Percentiles rank a stretch among this genome's conserved stretches.
Conservation (phyloP, 2,888 invertebrate species). For the Protodeltote pygarga region DNA sequence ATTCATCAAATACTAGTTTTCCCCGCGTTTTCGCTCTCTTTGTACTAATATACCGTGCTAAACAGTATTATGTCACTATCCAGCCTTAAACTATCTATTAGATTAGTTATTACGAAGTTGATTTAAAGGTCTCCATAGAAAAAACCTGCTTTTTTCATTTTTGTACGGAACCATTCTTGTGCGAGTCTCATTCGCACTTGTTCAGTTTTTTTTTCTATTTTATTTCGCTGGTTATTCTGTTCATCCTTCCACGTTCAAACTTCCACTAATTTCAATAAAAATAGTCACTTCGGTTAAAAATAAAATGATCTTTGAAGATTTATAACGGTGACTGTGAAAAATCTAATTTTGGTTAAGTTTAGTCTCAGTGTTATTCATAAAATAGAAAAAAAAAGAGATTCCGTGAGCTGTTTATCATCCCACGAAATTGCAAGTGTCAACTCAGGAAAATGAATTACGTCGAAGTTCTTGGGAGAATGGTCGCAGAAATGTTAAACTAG, state of each 20-base stretch:
- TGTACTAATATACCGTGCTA: no score
- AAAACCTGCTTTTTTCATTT: no score
- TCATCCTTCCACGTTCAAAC: neutral
- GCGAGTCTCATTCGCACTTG: no score
- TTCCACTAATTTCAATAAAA: constrained; percentile 12
- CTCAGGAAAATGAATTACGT: constrained; percentile 33
- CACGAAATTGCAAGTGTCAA: constrained; percentile 36
- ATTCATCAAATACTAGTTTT: no score
- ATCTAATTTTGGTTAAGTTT: constrained; percentile 27
- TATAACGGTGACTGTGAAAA: constrained; percentile 28
- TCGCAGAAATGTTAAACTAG: constrained; percentile 1
- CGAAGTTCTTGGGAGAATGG: constrained; percentile 11
- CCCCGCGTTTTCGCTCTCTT: no score
- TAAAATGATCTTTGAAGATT: constrained; percentile 20
- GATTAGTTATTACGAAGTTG: no score
- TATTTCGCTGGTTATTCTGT: no score
- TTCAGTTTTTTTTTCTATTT: no score
- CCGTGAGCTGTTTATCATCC: constrained; percentile 35
- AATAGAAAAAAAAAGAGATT: constrained; percentile 16
- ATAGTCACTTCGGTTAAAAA: constrained; percentile 18
- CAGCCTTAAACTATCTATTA: no score
- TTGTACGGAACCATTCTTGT: no score
- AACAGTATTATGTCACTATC: no score
- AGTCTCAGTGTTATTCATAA: constrained; percentile 31
- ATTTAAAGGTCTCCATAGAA: no score